Evolutionary conservation across 2,797 vertebrate species (phyloP).

Genomic region (Sebastolobus alascanus): DNA sequence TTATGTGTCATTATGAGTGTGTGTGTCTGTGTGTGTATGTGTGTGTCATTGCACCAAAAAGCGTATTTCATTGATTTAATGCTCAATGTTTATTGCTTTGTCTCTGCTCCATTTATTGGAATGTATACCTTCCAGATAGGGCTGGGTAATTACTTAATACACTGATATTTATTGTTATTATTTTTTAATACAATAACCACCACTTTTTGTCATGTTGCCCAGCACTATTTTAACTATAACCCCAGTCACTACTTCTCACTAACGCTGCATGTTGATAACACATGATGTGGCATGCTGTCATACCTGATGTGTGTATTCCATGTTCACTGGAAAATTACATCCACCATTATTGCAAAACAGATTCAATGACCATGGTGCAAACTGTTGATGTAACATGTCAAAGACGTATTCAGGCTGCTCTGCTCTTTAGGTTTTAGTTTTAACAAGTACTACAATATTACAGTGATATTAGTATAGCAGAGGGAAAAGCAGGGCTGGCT

Average conservation of each 20-base stretch:
- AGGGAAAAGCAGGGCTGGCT: too few relatives aligned
- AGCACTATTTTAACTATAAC: background rate
- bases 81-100: background rate
- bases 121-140: background rate
- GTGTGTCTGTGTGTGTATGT: background rate
- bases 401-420: background rate
- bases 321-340: slow-evolving; percentile 15
- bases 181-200: background rate
- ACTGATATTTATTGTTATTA: background rate
- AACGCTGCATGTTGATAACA: slow-evolving; percentile 40
- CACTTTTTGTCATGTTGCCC: background rate
- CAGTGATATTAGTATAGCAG: background rate
- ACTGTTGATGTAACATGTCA: too few relatives aligned
- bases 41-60: background rate
- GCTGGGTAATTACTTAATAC: background rate
- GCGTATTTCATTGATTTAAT: background rate
- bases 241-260: slow-evolving; percentile 19
- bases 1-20: background rate
- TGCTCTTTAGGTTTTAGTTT: background rate
- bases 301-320: background rate
- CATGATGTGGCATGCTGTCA: slow-evolving; percentile 36
- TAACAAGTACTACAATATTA: background rate
- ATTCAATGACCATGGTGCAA: background rate
- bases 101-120: slow-evolving; percentile 9
- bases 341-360: background rate